These are phyloP conservation scores for Coelogynopora nodosa DNA, from an alignment of 2,888 invertebrate genomes.

Conservation along the genomic window DNA sequence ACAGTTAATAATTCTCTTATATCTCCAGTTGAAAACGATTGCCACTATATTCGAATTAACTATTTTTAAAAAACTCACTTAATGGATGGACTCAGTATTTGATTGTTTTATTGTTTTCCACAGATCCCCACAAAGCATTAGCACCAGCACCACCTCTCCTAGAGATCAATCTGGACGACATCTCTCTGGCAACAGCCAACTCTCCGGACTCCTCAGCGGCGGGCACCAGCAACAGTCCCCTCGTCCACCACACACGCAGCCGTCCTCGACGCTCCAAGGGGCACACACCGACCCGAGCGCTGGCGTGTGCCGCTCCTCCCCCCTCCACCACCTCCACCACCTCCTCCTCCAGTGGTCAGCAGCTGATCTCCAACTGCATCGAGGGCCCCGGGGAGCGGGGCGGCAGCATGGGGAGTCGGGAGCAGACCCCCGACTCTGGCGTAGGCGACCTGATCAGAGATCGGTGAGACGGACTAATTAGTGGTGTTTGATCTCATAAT, in stretches of 20 bases:
- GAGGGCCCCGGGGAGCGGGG: background rate
- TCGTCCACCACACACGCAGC: background rate
- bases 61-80: too few species aligned
- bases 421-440: background rate
- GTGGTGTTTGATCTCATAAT: too few species aligned
- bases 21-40: too few species aligned
- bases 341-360: background rate
- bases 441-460: background rate
- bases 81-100: too few species aligned
- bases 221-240: background rate
- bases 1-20: too few species aligned
- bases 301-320: background rate
- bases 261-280: background rate
- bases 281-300: background rate
- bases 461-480: background rate
- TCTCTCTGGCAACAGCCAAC: too few species aligned
- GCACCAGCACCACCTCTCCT: too few species aligned
- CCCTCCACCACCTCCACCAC: background rate
- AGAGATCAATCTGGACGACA: too few species aligned
- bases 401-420: background rate
- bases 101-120: too few species aligned
- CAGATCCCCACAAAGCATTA: too few species aligned
- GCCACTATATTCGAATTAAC: too few species aligned
- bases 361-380: background rate
- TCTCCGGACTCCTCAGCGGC: background rate